phyloP scores from a whole-genome alignment of 2,888 invertebrate species.

The Mycogona germanica region DNA sequence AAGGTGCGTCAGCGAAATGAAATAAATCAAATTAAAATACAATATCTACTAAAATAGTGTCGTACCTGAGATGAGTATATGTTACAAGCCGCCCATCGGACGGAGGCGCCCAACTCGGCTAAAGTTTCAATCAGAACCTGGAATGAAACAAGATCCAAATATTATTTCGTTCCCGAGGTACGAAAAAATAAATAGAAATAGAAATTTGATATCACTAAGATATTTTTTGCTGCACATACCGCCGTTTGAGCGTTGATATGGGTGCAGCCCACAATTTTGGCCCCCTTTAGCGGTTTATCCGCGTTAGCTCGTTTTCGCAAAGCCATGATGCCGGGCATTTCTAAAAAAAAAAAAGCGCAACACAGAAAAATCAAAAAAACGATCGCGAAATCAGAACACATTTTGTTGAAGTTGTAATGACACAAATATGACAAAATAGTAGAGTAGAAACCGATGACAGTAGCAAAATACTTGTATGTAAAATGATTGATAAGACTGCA shows the following conservation, averaged over 20 bases:
- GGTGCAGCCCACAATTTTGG: slow-evolving; percentile 93
- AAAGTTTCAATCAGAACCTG: slow-evolving; percentile 40
- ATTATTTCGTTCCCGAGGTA: no score
- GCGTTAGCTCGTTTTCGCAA: slow-evolving; percentile 79
- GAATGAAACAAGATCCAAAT: no score
- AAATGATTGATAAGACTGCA: no score
- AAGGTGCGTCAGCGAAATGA: no score
- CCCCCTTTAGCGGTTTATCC: slow-evolving; percentile 89
- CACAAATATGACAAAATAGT: no score
- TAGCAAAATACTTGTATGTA: no score
- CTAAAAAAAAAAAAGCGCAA: slow-evolving; percentile 37
- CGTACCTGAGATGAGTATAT: slow-evolving; percentile 87
- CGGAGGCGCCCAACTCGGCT: slow-evolving; percentile 39
- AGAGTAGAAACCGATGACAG: no score
- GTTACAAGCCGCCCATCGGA: slow-evolving; percentile 95
- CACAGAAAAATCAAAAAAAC: no score
- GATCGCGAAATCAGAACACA: no score
- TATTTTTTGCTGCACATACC: slow-evolving; percentile 35
- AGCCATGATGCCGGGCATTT: slow-evolving; percentile 98
- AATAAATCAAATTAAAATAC: no score
- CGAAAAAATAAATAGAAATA: not conserved
- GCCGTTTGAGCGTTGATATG: slow-evolving; percentile 99
- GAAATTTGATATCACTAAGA: not conserved
- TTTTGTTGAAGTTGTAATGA: no score
- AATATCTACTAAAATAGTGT: no score